phyloP scores from a whole-genome alignment of 2,888 invertebrate species.

The Troglohyphantes excavatus region DNA sequence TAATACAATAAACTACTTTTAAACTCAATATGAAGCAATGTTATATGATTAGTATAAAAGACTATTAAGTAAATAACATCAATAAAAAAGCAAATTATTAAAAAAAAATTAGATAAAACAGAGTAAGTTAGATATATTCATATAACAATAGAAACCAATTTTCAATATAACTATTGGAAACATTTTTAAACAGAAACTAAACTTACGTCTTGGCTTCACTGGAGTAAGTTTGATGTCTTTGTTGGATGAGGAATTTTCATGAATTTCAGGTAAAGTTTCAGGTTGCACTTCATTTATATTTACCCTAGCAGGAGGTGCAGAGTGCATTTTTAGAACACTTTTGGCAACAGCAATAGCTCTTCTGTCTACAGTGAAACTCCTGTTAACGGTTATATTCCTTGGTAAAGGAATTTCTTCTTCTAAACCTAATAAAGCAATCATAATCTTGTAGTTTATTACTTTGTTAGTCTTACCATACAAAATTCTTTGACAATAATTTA shows the following conservation, averaged over 20 bases:
- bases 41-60: too few species aligned
- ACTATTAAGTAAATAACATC: too few species aligned
- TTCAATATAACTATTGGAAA: too few species aligned
- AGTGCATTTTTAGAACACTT: slow-evolving; percentile 79
- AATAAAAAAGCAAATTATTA: too few species aligned
- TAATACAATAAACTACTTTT: too few species aligned
- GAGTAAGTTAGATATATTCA: too few species aligned
- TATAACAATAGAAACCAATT: not conserved
- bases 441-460: too few species aligned
- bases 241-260: slow-evolving; percentile 81
- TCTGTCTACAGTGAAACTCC: slow-evolving; percentile 67
- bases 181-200: not conserved
- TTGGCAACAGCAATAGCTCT: slow-evolving; percentile 80
- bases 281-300: slow-evolving; percentile 91
- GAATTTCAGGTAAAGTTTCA: slow-evolving; percentile 79
- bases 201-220: slow-evolving; percentile 94
- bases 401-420: slow-evolving; percentile 87
- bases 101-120: too few species aligned
- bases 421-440: slow-evolving; percentile 84
- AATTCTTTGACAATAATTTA: not conserved
- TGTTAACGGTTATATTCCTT: slow-evolving; percentile 80
- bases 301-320: slow-evolving; percentile 83
- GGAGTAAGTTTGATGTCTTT: slow-evolving; percentile 93
- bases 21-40: too few species aligned
- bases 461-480: too few species aligned